phyloP scores from a whole-genome alignment of 2,888 invertebrate genomes.

The Elgonia sp. region DNA sequence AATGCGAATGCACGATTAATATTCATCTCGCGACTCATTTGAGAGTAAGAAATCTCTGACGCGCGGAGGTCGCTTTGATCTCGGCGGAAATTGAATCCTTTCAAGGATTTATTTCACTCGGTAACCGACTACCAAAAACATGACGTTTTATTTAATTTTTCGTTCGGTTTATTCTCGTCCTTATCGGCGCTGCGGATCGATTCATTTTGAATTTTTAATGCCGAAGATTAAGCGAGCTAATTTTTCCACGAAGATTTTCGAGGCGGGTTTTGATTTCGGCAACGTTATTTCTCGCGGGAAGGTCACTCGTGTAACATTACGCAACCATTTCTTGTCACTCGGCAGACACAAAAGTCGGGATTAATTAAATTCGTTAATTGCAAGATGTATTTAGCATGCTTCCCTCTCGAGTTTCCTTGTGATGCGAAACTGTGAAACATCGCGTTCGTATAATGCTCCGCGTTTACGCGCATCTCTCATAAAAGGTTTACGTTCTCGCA shows the following conservation, averaged over 20 bases:
- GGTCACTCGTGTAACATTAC: constrained; percentile 83
- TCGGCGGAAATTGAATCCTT: constrained; percentile 80
- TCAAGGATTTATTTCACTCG: constrained; percentile 72
- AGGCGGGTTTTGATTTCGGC: constrained; percentile 14
- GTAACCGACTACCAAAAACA: constrained; percentile 64
- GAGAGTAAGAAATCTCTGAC: constrained; percentile 78
- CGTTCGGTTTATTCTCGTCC: constrained; percentile 59
- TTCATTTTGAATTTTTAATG: constrained; percentile 24
- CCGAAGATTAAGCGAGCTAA: constrained; percentile 25
- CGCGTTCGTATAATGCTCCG: constrained; percentile 48
- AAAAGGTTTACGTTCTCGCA: constrained; percentile 51
- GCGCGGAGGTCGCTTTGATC: constrained; percentile 82
- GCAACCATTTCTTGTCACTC: constrained; percentile 83
- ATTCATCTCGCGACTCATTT: constrained; percentile 78
- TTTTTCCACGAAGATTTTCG: constrained; percentile 54
- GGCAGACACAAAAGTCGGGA: constrained; percentile 82
- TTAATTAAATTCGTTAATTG: constrained; percentile 87
- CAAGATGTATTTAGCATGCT: constrained; percentile 84
- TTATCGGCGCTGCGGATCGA: constrained; percentile 47
- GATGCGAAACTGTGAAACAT: constrained; percentile 60
- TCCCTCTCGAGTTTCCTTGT: constrained; percentile 61
- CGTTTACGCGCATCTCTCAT: constrained; percentile 58
- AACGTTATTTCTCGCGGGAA: constrained; percentile 25
- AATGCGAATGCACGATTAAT: constrained; percentile 80
- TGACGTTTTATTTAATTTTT: constrained; percentile 67